Evolutionary conservation across 2,888 invertebrate species (phyloP).

Genomic region (Hedya salicella): DNA sequence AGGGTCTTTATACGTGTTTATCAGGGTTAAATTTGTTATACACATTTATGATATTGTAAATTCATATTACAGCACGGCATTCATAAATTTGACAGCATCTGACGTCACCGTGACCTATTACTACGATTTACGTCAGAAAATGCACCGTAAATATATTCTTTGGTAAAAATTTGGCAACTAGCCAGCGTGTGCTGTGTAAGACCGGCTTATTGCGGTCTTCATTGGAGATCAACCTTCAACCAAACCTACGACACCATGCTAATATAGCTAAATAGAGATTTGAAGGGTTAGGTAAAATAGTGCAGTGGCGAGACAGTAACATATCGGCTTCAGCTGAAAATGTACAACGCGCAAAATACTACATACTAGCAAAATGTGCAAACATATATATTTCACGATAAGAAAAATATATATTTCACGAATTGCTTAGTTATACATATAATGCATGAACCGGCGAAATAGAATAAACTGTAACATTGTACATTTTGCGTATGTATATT

Average conservation of each 20-base stretch:
- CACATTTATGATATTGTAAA: neutral
- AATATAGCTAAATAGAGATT: neutral
- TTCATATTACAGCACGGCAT: neutral
- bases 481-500: too few relatives aligned
- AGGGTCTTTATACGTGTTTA: too few relatives aligned
- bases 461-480: too few relatives aligned
- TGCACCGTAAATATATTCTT: constrained; percentile 49
- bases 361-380: too few relatives aligned
- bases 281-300: too few relatives aligned
- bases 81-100: constrained; percentile 14
- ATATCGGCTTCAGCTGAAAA: too few relatives aligned
- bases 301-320: too few relatives aligned
- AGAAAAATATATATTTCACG: too few relatives aligned
- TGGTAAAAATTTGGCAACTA: constrained; percentile 53
- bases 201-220: neutral
- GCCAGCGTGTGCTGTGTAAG: constrained; percentile 53
- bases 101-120: constrained; percentile 5
- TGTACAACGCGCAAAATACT: too few relatives aligned
- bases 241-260: neutral
- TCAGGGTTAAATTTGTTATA: neutral
- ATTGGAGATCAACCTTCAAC: constrained; percentile 22
- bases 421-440: too few relatives aligned
- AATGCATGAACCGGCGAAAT: too few relatives aligned
- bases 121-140: constrained; percentile 51
- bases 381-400: too few relatives aligned